These are phyloP conservation scores for Drosophila pandora DNA, from an alignment of 1,140 invertebrate genomes.

Conservation along the genomic window DNA sequence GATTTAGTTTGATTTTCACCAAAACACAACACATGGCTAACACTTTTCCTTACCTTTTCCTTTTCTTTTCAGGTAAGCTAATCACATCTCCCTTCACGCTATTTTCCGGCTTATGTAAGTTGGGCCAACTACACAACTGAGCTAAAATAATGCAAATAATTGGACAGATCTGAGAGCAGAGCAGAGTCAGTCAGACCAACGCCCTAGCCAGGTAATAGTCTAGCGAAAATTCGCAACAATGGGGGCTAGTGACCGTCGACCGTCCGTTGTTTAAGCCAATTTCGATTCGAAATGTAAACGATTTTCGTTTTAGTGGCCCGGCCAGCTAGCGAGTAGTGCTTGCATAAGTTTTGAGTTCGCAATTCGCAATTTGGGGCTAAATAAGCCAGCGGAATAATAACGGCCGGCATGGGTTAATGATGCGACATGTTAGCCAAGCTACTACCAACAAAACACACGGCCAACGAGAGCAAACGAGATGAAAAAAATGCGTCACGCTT, in stretches of 20 bases:
- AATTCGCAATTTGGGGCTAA: slow-evolving; percentile 47
- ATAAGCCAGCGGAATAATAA: slow-evolving; percentile 68
- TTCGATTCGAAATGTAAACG: slow-evolving; percentile 68
- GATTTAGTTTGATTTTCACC: background rate
- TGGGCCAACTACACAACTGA: slow-evolving; percentile 27
- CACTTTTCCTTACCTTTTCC: slow-evolving; percentile 10
- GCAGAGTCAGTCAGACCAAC: slow-evolving; percentile 44
- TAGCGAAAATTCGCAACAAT: slow-evolving; percentile 46
- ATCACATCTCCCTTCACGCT: slow-evolving; percentile 21
- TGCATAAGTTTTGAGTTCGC: slow-evolving; percentile 59
- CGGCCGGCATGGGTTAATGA: slow-evolving; percentile 68
- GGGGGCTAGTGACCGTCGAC: slow-evolving; percentile 40
- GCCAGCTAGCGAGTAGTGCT: background rate
- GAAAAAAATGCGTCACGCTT: slow-evolving; percentile 74
- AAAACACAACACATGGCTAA: slow-evolving; percentile 8
- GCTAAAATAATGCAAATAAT: slow-evolving; percentile 65
- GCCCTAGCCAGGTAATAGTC: slow-evolving; percentile 44
- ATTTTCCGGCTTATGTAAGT: slow-evolving; percentile 61
- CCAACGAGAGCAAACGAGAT: slow-evolving; percentile 28
- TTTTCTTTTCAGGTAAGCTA: slow-evolving; percentile 68
- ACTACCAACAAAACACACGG: slow-evolving; percentile 4
- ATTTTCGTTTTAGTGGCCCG: slow-evolving; percentile 48
- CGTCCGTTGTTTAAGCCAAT: slow-evolving; percentile 48
- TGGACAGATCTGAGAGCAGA: slow-evolving; percentile 54
- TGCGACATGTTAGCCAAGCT: slow-evolving; percentile 63